These are phyloP conservation scores for Pentalonia nigronervosa DNA, from an alignment of 1,140 invertebrate species.

Conservation along the genomic window DNA sequence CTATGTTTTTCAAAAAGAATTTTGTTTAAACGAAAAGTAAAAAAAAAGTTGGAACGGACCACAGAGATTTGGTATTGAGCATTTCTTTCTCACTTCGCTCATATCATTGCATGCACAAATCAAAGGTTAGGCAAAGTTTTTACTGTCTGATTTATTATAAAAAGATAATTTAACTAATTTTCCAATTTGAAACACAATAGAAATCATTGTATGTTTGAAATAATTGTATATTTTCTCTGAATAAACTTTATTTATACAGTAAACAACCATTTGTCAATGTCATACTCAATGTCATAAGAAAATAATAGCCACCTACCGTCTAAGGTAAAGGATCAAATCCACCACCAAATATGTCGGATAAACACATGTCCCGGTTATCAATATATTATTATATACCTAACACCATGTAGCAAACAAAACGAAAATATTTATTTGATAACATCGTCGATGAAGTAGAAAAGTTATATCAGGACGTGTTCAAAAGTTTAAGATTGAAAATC, in stretches of 20 bases:
- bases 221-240: not conserved
- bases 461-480: not conserved
- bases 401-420: not conserved
- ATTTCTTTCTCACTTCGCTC: not conserved
- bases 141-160: not conserved
- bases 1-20: not conserved
- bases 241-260: not conserved
- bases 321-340: not conserved
- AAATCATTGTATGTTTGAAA: not conserved
- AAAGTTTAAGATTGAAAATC: conserved; percentile 1
- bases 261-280: not conserved
- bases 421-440: not conserved
- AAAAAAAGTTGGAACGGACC: not conserved
- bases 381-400: not conserved
- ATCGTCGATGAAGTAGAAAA: not conserved
- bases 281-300: not conserved
- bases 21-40: not conserved
- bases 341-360: not conserved
- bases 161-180: not conserved
- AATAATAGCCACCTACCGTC: not conserved
- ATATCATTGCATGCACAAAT: not conserved
- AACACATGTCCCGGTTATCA: not conserved
- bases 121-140: not conserved
- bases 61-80: not conserved
- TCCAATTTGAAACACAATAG: not conserved